Conservation (phyloP, 2,797 vertebrate species). For the Argentina silus region DNA sequence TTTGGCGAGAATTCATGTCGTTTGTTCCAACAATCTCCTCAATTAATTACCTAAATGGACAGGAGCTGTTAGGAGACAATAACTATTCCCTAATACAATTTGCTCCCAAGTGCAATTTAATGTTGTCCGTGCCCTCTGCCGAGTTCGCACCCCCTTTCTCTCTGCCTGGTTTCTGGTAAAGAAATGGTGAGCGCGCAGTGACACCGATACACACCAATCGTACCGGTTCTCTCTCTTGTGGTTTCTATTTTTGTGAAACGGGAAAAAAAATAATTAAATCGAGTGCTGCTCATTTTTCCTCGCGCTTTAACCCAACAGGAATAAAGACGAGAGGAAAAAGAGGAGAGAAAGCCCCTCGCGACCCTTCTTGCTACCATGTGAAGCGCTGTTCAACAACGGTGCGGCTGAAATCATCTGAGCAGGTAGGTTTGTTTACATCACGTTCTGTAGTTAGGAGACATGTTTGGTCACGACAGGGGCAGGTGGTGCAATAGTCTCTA, state of each 20-base stretch:
- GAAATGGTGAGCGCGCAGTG: constrained; percentile 54
- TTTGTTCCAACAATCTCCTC: constrained; percentile 76
- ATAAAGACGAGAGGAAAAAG: neutral
- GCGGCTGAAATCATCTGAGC: constrained; percentile 19
- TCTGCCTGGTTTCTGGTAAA: constrained; percentile 57
- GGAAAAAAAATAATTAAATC: constrained; percentile 11
- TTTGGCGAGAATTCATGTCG: constrained; percentile 68
- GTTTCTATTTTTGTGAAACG: constrained; percentile 26
- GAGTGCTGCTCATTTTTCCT: neutral
- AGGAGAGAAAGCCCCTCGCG: neutral
- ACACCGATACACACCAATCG: constrained; percentile 28
- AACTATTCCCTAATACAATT: constrained; percentile 97
- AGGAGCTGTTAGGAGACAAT: constrained; percentile 87
- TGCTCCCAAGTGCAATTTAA: constrained; percentile 98
- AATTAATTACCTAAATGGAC: constrained; percentile 95
- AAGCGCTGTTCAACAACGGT: constrained; percentile 30
- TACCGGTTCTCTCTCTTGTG: constrained; percentile 10
- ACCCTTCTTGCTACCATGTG: constrained; percentile 1
- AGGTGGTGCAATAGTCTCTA: neutral
- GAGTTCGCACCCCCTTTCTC: constrained; percentile 70
- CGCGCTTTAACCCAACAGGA: constrained; percentile 2
- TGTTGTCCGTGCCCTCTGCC: constrained; percentile 83
- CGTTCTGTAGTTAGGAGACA: neutral
- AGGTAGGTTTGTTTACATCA: constrained; percentile 64
- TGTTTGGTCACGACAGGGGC: neutral